These are phyloP conservation scores for Eudyptes chrysolophus DNA, from an alignment of 2,113 vertebrate genomes.

Conservation along the genomic window DNA sequence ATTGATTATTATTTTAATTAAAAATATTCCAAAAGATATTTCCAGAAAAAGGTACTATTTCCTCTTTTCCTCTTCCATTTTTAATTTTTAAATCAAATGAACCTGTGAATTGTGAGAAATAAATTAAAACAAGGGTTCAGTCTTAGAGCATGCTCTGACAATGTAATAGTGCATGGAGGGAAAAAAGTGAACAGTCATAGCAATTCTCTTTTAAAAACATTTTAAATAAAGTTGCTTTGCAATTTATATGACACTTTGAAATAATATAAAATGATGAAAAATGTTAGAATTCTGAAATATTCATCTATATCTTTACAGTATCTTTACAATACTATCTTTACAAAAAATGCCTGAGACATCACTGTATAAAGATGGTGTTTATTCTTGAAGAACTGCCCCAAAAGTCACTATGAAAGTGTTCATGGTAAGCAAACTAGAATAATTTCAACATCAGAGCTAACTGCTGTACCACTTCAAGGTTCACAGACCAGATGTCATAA, in stretches of 20 bases:
- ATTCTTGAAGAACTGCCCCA: not conserved
- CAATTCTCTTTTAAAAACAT: not conserved
- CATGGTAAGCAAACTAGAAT: not conserved
- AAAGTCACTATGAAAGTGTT: not conserved
- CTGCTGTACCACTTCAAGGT: not conserved
- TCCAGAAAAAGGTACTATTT: not conserved
- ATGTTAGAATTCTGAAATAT: not conserved
- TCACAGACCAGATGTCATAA: not conserved
- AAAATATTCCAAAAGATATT: not conserved
- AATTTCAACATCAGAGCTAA: not conserved
- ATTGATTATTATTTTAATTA: rapidly evolving
- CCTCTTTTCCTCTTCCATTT: not conserved
- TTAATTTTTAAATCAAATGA: not conserved
- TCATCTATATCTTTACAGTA: not conserved
- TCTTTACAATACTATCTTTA: not conserved
- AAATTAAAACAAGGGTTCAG: not conserved
- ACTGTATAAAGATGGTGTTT: not conserved
- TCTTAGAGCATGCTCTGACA: not conserved
- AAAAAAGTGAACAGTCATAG: not conserved
- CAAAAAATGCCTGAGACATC: not conserved
- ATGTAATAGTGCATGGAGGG: not conserved
- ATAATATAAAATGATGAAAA: not conserved
- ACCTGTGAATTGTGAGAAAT: not conserved
- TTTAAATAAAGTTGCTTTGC: not conserved
- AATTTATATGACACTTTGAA: not conserved